Percentiles rank a stretch among this genome's conserved stretches.
These are phyloP conservation scores for Cactoblastis cactorum DNA, from an alignment of 2,888 invertebrate species.

Conservation along the genomic window DNA sequence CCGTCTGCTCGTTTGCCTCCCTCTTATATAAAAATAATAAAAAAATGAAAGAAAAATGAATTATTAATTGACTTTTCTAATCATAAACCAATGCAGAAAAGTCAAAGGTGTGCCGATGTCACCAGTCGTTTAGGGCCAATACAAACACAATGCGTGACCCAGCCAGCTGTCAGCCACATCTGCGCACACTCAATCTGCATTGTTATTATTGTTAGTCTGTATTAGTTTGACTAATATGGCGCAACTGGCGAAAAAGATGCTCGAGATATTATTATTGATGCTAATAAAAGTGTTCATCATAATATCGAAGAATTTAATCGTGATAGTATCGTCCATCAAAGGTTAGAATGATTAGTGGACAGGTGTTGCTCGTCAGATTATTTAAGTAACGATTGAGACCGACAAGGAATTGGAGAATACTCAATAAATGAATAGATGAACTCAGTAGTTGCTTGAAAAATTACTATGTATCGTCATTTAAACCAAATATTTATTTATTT, in stretches of 20 bases:
- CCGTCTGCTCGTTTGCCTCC: no score
- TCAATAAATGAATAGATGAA: no score
- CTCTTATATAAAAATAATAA: no score
- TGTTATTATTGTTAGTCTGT: constrained; percentile 28
- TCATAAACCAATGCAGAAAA: not conserved
- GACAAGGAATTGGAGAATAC: no score
- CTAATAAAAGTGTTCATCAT: not conserved
- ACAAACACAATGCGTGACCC: constrained; percentile 18
- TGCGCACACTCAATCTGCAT: constrained; percentile 30
- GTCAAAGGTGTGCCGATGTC: constrained; percentile 11
- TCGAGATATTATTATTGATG: not conserved
- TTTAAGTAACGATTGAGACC: no score
- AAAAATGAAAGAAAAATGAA: no score
- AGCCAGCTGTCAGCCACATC: constrained; percentile 36
- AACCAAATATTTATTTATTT: no score
- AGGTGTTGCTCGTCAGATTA: no score
- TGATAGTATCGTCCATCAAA: no score
- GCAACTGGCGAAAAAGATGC: constrained; percentile 2
- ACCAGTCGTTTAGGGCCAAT: constrained; percentile 8
- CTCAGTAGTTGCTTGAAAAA: no score
- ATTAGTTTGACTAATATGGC: constrained; percentile 19
- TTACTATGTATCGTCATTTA: no score
- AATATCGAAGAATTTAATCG: not conserved
- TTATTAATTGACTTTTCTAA: not conserved
- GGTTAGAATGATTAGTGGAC: no score